phyloP scores from a whole-genome alignment of 2,888 invertebrate species.

The Ormyrus rosae region DNA sequence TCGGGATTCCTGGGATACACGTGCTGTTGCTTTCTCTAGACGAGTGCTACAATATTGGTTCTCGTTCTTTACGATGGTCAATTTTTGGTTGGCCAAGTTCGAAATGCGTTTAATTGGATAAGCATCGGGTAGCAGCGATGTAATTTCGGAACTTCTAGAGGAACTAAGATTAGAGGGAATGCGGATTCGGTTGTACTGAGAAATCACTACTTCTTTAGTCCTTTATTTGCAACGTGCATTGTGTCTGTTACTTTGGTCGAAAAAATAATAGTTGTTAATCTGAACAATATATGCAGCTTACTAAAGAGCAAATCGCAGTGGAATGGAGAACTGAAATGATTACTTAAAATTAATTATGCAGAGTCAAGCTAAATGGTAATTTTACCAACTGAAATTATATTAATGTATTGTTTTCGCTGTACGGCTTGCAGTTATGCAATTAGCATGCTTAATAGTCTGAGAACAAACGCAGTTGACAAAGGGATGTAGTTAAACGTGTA shows the following conservation, averaged over 20 bases:
- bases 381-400: background rate
- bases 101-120: constrained; percentile 43
- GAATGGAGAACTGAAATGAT: too few species aligned
- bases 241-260: too few species aligned
- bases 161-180: background rate
- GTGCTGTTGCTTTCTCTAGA: background rate
- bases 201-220: too few species aligned
- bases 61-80: background rate
- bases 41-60: background rate
- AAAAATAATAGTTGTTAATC: too few species aligned
- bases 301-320: too few species aligned
- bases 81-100: constrained; percentile 53
- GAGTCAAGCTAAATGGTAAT: background rate
- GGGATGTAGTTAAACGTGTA: constrained; percentile 4
- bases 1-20: constrained; percentile 22
- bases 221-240: too few species aligned
- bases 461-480: background rate
- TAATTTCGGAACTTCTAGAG: constrained; percentile 13
- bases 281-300: too few species aligned
- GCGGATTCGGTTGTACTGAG: too few species aligned
- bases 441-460: background rate
- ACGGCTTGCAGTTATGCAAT: background rate
- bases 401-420: background rate
- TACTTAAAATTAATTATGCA: background rate
- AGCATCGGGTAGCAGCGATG: background rate